These are phyloP conservation scores for Nylanderia fulva DNA, from an alignment of 1,140 invertebrate genomes.

Conservation along the genomic window DNA sequence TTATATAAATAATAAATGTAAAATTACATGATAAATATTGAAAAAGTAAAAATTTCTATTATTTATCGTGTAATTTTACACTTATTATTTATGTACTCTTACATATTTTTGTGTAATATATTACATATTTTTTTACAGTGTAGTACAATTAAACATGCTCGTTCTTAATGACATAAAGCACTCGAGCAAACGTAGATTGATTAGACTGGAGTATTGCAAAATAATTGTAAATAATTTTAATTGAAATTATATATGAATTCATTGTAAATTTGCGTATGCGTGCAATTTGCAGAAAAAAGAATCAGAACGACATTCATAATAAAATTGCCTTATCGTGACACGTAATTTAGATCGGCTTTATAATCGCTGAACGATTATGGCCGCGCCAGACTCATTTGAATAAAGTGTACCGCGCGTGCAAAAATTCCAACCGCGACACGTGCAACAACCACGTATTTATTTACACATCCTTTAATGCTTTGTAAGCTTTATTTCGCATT, in stretches of 20 bases:
- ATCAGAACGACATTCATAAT: neutral
- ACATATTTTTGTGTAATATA: too few species aligned
- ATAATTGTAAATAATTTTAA: neutral
- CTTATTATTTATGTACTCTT: too few species aligned
- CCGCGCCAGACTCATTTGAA: constrained; percentile 61
- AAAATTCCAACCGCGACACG: constrained; percentile 60
- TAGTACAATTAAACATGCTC: constrained; percentile 9
- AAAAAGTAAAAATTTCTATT: too few species aligned
- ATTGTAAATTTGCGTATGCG: neutral
- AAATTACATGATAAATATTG: too few species aligned
- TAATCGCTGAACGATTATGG: constrained; percentile 60
- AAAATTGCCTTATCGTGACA: constrained; percentile 53
- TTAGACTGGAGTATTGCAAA: neutral
- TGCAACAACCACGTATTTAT: neutral
- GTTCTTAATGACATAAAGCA: constrained; percentile 18
- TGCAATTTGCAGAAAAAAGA: neutral
- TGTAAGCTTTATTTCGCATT: neutral
- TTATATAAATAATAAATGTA: too few species aligned
- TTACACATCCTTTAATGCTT: neutral
- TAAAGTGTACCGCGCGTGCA: constrained; percentile 51
- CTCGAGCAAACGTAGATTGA: constrained; percentile 16
- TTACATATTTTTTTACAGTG: too few species aligned
- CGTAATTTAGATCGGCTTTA: constrained; percentile 61
- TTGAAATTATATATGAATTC: constrained; percentile 17
- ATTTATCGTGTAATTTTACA: too few species aligned